Evolutionary conservation across 2,888 invertebrate genomes (phyloP).

Genomic region (Papilio elwesi): DNA sequence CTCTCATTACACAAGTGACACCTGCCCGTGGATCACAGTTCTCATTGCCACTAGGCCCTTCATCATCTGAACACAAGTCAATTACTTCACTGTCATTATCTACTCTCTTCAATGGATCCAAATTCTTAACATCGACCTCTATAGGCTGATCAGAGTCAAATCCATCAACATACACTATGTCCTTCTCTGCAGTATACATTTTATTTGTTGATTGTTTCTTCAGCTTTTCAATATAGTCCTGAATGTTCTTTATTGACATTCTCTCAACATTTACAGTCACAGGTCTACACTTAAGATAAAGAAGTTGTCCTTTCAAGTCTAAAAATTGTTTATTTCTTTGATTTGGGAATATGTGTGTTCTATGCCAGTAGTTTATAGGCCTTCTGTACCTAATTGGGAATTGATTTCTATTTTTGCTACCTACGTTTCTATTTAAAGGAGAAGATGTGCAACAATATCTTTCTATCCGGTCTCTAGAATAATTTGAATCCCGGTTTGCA

Average conservation of each 20-base stretch:
- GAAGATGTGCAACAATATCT: constrained; percentile 71
- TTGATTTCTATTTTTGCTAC: constrained; percentile 69
- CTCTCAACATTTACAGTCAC: constrained; percentile 73
- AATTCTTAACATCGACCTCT: constrained; percentile 57
- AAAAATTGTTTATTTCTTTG: constrained; percentile 75
- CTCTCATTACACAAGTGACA: constrained; percentile 72
- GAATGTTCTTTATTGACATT: constrained; percentile 72
- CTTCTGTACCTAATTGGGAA: constrained; percentile 74
- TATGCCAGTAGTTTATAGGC: constrained; percentile 78
- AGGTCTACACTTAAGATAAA: constrained; percentile 79
- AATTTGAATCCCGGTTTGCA: constrained; percentile 63
- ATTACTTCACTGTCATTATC: constrained; percentile 84
- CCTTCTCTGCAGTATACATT: constrained; percentile 60
- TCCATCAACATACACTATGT: constrained; percentile 77
- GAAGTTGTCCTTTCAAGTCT: constrained; percentile 76
- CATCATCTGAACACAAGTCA: constrained; percentile 88
- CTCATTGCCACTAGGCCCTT: constrained; percentile 73
- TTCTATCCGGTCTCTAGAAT: constrained; percentile 72
- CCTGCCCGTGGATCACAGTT: constrained; percentile 76
- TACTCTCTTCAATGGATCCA: constrained; percentile 66
- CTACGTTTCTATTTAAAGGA: constrained; percentile 65
- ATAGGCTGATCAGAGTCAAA: constrained; percentile 61
- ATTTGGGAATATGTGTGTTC: constrained; percentile 70
- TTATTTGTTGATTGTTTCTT: constrained; percentile 61
- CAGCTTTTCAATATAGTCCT: constrained; percentile 69